phyloP scores from a whole-genome alignment of 2,888 invertebrate genomes.

The Gasteruption jaculator region DNA sequence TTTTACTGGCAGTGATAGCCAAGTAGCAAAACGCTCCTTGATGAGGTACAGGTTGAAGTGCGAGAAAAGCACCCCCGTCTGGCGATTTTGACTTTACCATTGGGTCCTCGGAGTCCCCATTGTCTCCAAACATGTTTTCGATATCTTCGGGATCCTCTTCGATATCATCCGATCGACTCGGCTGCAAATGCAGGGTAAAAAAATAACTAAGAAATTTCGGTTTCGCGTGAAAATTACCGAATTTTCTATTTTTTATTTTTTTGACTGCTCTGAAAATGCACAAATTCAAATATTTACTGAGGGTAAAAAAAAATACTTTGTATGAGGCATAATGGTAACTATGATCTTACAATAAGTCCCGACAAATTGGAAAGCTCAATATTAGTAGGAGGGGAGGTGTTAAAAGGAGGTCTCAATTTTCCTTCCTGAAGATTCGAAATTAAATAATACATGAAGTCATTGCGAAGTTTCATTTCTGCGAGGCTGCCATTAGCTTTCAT shows the following conservation, averaged over 20 bases:
- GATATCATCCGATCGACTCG: constrained; percentile 22
- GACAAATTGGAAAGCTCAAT: too few species aligned
- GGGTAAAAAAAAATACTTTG: too few species aligned
- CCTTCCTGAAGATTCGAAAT: constrained; percentile 29
- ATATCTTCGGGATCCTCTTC: constrained; percentile 22
- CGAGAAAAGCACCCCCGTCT: constrained; percentile 58
- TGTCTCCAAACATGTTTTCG: constrained; percentile 13
- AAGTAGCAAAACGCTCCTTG: constrained; percentile 60
- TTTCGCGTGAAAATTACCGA: too few species aligned
- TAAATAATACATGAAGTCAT: constrained; percentile 53
- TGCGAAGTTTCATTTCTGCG: constrained; percentile 55
- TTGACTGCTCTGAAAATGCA: too few species aligned
- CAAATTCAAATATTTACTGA: too few species aligned
- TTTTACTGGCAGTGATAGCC: constrained; percentile 50
- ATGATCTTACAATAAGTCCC: too few species aligned
- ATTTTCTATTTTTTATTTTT: too few species aligned
- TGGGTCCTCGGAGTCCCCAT: constrained; percentile 34
- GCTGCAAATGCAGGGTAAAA: too few species aligned
- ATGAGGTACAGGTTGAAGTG: constrained; percentile 57
- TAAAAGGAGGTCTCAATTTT: constrained; percentile 24
- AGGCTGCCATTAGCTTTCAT: constrained; percentile 50
- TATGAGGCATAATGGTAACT: too few species aligned
- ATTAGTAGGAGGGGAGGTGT: constrained; percentile 20
- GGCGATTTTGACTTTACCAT: constrained; percentile 56
- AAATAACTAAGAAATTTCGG: too few species aligned